Base-by-base conservation (phyloP, 2,888 invertebrate species). In the Apamea anceps region DNA sequence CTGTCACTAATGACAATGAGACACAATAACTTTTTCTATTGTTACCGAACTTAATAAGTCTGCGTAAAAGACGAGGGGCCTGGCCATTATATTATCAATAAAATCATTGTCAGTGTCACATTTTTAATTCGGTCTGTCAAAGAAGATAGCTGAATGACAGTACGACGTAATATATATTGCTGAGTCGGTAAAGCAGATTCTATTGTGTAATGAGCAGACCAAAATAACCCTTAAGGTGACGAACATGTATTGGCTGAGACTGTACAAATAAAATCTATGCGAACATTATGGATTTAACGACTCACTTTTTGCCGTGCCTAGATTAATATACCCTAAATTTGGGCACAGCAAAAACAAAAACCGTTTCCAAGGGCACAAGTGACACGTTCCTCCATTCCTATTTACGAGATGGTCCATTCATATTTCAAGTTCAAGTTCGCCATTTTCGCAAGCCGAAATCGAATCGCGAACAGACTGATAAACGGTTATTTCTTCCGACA, bases 401-500 rank as follows among this genome's bases (percentile, higher is more conserved):
- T 87, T 83, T 83, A 81, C 80, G 66, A 63, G 75, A 67, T 73
- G 42, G 68, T 62, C 60, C 73, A 81, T 80, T 84, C 68, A 77
- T 84, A 81, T 80, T 80, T 86, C 80, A 84, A 84, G 85, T 84
- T 86, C 82, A 77, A 86, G 75, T 74, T 65, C 71, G 37, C 75
- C 72, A 79, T 82, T 89, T 80, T 82, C 73, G 65, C 70, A 72
- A 78, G 75, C 75, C 67, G 72, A 86, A 87, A 87, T 87, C 82
- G 80, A 81, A 87, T 86, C 80, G 79, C 32, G 75, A 77, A 76
- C 85, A 78, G 57, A 72, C 80, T 89, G 90, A 91, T 89, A 86
- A 85, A 92, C 79, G 82, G 87, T 91, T 91, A 91, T 92, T 85
- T 75, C 87, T 90, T 89, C 87, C 88, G 87, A 90, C 87, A 81